Conservation (phyloP, 2,113 vertebrate genomes). For the Pluvialis apricaria region DNA sequence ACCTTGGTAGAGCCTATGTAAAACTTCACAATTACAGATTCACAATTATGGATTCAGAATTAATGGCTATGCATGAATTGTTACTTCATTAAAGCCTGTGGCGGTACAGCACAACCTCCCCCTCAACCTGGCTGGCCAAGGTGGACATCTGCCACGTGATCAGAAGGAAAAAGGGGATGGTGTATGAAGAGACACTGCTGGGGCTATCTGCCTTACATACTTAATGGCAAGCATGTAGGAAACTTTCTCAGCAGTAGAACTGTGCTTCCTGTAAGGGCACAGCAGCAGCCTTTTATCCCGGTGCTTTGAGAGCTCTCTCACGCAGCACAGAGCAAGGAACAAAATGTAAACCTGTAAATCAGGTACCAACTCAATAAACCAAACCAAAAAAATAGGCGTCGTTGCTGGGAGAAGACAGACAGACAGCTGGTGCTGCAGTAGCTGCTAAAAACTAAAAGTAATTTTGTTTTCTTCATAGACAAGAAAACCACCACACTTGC, state of each 20-base stretch:
- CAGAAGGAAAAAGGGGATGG: not conserved
- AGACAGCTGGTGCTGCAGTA: not conserved
- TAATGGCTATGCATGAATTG: not conserved
- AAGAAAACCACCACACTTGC: not conserved
- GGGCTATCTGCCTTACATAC: not conserved
- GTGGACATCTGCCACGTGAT: not conserved
- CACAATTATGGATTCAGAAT: not conserved
- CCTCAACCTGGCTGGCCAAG: not conserved
- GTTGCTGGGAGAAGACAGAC: not conserved
- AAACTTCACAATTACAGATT: not conserved
- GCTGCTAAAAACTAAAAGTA: not conserved
- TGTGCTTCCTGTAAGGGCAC: not conserved
- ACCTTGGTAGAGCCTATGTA: not conserved
- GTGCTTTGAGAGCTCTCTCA: not conserved
- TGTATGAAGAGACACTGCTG: not conserved
- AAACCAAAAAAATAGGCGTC: not conserved
- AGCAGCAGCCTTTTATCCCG: not conserved
- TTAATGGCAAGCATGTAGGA: not conserved
- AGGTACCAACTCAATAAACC: not conserved
- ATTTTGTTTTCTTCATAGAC: not conserved
- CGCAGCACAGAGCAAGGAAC: not conserved
- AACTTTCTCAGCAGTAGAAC: not conserved
- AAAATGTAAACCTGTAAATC: not conserved
- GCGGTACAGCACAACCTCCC: not conserved
- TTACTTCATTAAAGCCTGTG: not conserved